Base-by-base conservation (phyloP, 2,797 vertebrate species). In the Pelobates cultripes region DNA sequence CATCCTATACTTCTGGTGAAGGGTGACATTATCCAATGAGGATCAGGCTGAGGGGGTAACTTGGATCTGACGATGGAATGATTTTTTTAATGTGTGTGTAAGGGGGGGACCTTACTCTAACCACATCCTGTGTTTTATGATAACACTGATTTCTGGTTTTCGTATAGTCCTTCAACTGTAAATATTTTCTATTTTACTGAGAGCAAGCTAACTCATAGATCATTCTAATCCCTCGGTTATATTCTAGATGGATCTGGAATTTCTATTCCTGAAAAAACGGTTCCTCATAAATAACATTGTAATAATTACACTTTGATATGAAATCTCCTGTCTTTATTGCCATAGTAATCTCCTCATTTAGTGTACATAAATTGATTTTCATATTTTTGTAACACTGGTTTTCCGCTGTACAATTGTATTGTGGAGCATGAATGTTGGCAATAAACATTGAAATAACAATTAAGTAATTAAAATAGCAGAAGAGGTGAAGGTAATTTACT, bases 391-490 rank as follows among this genome's bases (percentile, higher is more conserved):
- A 60, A 74, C 40, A 61, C 12, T 7, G 15, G 4, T 55, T 43
- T 74, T 41, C 40, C 7, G 40, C 40, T 14, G 60, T 43, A 60
- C 15, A 75, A 28, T 42, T 63, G 7, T 42, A 43, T 4, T 15
- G 47, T 10, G 8, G 63, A 75, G 43, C 57, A 45, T 17, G 13
- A 15, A 64, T 45, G 60, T 45, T 17, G 43, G 43, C 28, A 75
- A 75, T 75, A 43, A 73, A 75, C 43, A 70, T 12, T n/a, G 15
- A 44, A 17, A 44, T 42, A 44, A 44, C 43, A 70, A n/a, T 70
- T 64, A 45, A 7, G 43, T 43, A 43, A 44, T 17, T 45, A 70
- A 7, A 70, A 45, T 70, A 44, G 41, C 43, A 45, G 42, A 12
- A n/a, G 45, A 72, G 28, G 42, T 72, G 70, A 53, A 53, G 70